These are phyloP conservation scores for Periparus ater DNA, from an alignment of 2,797 vertebrate genomes.

Conservation along the genomic window DNA sequence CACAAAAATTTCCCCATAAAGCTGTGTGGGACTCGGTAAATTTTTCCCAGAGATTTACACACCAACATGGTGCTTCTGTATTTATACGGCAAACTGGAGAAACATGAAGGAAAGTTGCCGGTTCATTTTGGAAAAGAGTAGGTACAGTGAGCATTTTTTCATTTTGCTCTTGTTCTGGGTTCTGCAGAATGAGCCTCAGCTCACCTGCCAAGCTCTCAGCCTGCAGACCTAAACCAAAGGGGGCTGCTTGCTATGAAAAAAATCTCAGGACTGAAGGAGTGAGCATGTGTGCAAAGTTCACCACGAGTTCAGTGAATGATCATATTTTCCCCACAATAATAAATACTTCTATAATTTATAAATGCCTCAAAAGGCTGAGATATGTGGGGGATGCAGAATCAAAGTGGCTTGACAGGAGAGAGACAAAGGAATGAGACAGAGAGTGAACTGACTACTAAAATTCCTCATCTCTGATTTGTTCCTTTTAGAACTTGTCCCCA, in stretches of 20 bases:
- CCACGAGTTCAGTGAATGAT: slow-evolving; percentile 50
- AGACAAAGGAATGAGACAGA: slow-evolving; percentile 57
- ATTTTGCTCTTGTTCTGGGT: background rate
- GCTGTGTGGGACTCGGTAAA: background rate
- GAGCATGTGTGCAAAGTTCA: slow-evolving; percentile 54
- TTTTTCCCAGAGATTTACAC: background rate
- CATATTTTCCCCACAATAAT: slow-evolving; percentile 59
- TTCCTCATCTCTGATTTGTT: slow-evolving; percentile 55
- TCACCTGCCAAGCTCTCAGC: slow-evolving; percentile 27
- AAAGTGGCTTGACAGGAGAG: slow-evolving; percentile 51
- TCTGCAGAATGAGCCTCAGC: background rate
- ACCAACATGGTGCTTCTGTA: background rate
- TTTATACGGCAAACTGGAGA: background rate
- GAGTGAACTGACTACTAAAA: slow-evolving; percentile 52
- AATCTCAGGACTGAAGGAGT: background rate
- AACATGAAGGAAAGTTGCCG: background rate
- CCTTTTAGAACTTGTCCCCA: slow-evolving; percentile 40
- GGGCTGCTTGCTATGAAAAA: background rate
- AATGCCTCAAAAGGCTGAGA: slow-evolving; percentile 42
- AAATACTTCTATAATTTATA: slow-evolving; percentile 64
- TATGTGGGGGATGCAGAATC: slow-evolving; percentile 57
- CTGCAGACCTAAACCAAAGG: background rate
- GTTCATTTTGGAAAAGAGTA: background rate
- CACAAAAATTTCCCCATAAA: background rate
- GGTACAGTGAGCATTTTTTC: background rate